A percentile compares a stretch with the other conserved stretches of the same genome.
These are phyloP conservation scores for Habroteleia sp. DNA, from an alignment of 2,888 invertebrate species.

Conservation along the genomic window DNA sequence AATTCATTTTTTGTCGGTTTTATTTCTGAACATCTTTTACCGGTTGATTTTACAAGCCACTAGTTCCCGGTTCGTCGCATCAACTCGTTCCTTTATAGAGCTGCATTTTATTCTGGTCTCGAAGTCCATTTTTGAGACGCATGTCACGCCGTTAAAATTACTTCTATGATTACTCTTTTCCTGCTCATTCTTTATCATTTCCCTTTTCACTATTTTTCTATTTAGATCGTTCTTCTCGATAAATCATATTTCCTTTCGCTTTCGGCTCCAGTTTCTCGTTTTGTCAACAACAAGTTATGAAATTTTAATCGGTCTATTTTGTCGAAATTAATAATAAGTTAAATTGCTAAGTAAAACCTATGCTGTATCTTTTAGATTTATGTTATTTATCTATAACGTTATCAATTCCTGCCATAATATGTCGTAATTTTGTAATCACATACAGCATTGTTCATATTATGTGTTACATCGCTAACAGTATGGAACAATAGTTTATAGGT, in stretches of 20 bases:
- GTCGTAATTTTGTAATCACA: slow-evolving; percentile 14
- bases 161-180: slow-evolving; percentile 65
- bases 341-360: no score
- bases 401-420: no score
- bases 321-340: no score
- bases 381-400: no score
- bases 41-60: slow-evolving; percentile 39
- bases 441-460: slow-evolving; percentile 20
- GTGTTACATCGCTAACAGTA: slow-evolving; percentile 18
- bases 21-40: slow-evolving; percentile 21
- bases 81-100: slow-evolving; percentile 9
- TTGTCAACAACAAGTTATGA: no score
- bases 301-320: no score
- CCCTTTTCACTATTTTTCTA: no score
- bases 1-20: slow-evolving; percentile 12
- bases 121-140: slow-evolving; percentile 29
- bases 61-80: slow-evolving; percentile 3
- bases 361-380: no score
- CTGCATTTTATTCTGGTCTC: slow-evolving; percentile 19
- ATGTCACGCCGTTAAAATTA: slow-evolving; percentile 66
- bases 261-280: no score
- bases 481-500: slow-evolving; percentile 42
- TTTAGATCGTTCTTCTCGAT: no score
- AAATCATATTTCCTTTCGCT: no score
- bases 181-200: not conserved